Percentiles rank a stretch among this genome's conserved stretches.
Evolutionary conservation across 2,797 vertebrate species (phyloP).

Genomic region (Sphenodon punctatus): DNA sequence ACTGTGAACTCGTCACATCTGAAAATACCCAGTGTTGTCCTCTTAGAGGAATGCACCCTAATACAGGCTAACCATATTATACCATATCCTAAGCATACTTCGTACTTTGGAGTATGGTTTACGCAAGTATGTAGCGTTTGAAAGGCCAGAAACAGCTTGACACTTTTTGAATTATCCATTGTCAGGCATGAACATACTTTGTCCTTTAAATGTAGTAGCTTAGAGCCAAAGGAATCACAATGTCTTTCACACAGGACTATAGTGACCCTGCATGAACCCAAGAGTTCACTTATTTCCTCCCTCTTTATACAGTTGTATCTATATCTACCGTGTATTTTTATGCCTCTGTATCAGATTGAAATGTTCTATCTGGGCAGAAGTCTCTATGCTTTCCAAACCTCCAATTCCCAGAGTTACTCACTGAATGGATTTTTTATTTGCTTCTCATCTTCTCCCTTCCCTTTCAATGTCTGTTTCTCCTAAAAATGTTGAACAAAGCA

Average conservation of each 20-base stretch:
- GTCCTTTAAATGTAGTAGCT: not conserved
- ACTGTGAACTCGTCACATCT: no score
- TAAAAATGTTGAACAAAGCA: conserved; percentile 44
- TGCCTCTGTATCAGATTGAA: conserved; percentile 11
- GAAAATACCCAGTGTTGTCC: no score
- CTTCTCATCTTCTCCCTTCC: not conserved
- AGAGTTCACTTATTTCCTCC: not conserved
- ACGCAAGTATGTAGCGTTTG: no score
- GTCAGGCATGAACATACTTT: not conserved
- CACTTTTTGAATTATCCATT: not conserved
- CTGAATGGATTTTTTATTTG: not conserved
- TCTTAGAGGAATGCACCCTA: no score
- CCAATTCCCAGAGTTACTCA: conserved; percentile 5
- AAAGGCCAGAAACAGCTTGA: no score
- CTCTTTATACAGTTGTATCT: not conserved
- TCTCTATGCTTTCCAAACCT: not conserved
- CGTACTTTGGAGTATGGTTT: no score
- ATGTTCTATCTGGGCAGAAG: not conserved
- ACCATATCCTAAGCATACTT: no score
- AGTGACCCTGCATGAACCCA: not conserved
- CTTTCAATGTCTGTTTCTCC: conserved; percentile 20
- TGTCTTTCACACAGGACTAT: not conserved
- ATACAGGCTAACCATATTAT: no score
- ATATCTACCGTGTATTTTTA: no score
- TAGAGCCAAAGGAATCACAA: not conserved